Base-by-base conservation (phyloP, 2,888 invertebrate genomes). In the Lithophane socia region DNA sequence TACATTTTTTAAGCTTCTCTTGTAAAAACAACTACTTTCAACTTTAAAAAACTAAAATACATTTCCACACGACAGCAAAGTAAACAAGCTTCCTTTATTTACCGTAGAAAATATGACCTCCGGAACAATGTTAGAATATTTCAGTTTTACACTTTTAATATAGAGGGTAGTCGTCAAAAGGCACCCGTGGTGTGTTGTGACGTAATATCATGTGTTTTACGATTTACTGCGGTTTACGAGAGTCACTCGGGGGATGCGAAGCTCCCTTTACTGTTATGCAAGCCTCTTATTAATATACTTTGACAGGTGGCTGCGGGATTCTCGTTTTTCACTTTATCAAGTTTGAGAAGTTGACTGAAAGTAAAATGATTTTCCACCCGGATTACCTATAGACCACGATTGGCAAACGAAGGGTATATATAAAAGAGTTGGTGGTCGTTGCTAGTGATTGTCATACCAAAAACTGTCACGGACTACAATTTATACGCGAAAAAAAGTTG, bases 241-340 rank as follows among this genome's bases (percentile, higher is more conserved):
- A 75, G 68, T 49, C 72, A 65, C 76, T 82, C 75, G 54, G n/a
- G 86, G 74, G 79, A 68, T 71, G 77, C 56, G 64, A 37, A 64
- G 68, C 52, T 78, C 69, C 77, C 84, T 89, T 88, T 89, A 91
- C 86, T 86, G 83, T 89, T 89, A 89, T 91, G 89, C 86, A 87
- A 81, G 87, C 56, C 60, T 77, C 67, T 84, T 86, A 82, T 88
- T 90, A 90, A 88, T 86, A 87, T 83, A 80, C 79, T 88, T 87
- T 88, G 72, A 72, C 67, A 52, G 76, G 65, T 64, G 37, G 1
- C 24, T 60, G 72, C 24, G 52, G n/a, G 16, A 66, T 47, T 71
- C 24, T 47, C 3, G 18, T 47, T 65, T 67, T 37, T 54, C n/a
- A 64, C n/a, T 56, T 24, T n/a, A n/a, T 29, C 18, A 69, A 61